Conservation (phyloP, 2,797 vertebrate genomes). For the Phalanger gymnotis region DNA sequence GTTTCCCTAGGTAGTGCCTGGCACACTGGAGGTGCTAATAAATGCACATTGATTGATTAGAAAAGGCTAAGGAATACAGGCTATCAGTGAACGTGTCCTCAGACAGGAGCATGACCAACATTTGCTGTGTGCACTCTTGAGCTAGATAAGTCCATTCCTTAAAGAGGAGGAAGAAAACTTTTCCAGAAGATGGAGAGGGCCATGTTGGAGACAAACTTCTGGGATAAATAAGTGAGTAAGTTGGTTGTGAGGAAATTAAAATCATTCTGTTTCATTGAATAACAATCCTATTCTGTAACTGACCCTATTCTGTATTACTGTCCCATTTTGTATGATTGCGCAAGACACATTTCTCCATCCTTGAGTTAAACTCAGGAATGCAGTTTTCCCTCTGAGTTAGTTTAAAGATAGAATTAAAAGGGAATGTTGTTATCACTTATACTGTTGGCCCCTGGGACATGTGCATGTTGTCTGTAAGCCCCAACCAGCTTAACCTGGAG, state of each 20-base stretch:
- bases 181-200: constrained; percentile 51
- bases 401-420: neutral
- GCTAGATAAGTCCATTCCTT: constrained; percentile 49
- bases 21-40: neutral
- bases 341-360: neutral
- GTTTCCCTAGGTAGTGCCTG: neutral
- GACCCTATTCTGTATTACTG: neutral
- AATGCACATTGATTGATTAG: neutral
- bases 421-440: neutral
- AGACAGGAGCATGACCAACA: constrained; percentile 38
- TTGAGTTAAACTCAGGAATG: neutral
- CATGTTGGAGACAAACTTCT: neutral
- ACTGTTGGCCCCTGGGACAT: neutral
- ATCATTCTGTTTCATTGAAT: neutral
- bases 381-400: neutral
- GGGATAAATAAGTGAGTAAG: constrained; percentile 50
- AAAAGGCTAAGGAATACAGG: neutral
- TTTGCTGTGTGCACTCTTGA: constrained; percentile 58
- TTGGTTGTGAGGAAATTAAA: constrained; percentile 42
- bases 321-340: neutral
- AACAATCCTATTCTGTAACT: neutral
- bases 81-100: constrained; percentile 44
- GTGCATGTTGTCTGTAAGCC: neutral
- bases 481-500: neutral
- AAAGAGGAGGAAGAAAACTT: constrained; percentile 22